Evolutionary conservation across 1,140 invertebrate genomes (phyloP), one percentile per base, ranked within the genome.

Genomic region (Cryptotermes secundus): DNA sequence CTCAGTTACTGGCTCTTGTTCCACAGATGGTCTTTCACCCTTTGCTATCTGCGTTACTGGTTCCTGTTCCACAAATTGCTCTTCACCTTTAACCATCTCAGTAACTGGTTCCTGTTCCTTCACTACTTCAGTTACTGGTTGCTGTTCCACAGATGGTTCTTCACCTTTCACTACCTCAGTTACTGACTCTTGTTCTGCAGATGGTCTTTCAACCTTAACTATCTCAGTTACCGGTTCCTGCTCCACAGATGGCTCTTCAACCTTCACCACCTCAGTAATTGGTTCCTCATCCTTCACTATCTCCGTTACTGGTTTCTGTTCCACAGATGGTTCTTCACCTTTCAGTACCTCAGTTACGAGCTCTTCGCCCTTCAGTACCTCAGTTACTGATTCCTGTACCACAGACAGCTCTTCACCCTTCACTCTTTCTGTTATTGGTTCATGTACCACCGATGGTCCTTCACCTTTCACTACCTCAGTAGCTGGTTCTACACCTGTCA

Each of bases 21-120:
- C 59, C 6, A 26, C 26, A 65, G 59, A 22, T 86, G 14, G 83
- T 82, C 85, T 87, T 86, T 26, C 85, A 82, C 84, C 84, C 6
- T 85, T 85, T 0, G 87, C 34, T 26, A 72, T 45, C 81, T 83
- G 85, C 45, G 87, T 87, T 3, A 86, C 86, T 34, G 87, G 85
- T n/a, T 85, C 24, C 53, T 87, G 85, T 49, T 86, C 86, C 26
- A 82, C 82, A 38, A 83, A 24, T 72, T 49, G 59, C 49, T 34
- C n/a, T 36, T 85, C 53, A 65, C 36, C 34, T 72, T 80, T 79
- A 12, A 34, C 34, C 10, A 59, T 49, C 34, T 85, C 49, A 35
- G 72, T 36, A 34, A 80, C 19, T 84, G 83, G 38, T 38, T 85
- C 79, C 49, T n/a, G 38, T 19, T 53, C 79, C n/a, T 84, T 84